phyloP scores from a whole-genome alignment of 2,113 vertebrate genomes.

The Podiceps cristatus region DNA sequence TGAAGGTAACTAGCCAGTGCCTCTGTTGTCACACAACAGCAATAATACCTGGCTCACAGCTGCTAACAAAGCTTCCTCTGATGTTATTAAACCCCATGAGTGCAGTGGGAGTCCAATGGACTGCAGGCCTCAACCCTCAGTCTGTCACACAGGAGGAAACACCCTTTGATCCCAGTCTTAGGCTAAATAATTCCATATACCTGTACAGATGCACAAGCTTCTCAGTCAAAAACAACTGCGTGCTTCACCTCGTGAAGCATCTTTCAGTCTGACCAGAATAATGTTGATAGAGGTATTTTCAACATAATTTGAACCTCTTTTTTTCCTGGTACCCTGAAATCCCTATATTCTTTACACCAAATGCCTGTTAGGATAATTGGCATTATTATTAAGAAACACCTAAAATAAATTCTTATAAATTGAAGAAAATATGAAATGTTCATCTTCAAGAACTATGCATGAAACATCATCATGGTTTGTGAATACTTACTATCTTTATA shows the following conservation, averaged over 20 bases:
- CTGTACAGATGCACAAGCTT: accelerated
- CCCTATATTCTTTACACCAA: not conserved
- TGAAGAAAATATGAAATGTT: not conserved
- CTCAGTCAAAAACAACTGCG: accelerated
- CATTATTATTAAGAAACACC: not conserved
- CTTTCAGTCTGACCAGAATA: not conserved
- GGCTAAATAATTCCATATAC: not conserved
- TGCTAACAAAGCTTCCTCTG: not conserved
- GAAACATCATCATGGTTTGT: not conserved
- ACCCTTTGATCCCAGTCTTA: not conserved
- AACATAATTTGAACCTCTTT: not conserved
- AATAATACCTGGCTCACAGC: not conserved
- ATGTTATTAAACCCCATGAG: not conserved
- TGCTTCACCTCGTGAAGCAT: not conserved
- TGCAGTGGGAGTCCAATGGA: not conserved
- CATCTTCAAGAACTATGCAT: not conserved
- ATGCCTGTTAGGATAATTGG: not conserved
- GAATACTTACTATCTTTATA: not conserved
- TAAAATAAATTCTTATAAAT: not conserved
- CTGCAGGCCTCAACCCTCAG: accelerated
- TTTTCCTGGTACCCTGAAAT: not conserved
- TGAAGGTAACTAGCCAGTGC: not conserved
- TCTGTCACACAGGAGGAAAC: accelerated
- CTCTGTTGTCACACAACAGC: not conserved
- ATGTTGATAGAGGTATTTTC: not conserved